Percentiles rank a stretch among this genome's conserved stretches.
Evolutionary conservation across 2,888 invertebrate genomes (phyloP).

Genomic region (Carabus problematicus): DNA sequence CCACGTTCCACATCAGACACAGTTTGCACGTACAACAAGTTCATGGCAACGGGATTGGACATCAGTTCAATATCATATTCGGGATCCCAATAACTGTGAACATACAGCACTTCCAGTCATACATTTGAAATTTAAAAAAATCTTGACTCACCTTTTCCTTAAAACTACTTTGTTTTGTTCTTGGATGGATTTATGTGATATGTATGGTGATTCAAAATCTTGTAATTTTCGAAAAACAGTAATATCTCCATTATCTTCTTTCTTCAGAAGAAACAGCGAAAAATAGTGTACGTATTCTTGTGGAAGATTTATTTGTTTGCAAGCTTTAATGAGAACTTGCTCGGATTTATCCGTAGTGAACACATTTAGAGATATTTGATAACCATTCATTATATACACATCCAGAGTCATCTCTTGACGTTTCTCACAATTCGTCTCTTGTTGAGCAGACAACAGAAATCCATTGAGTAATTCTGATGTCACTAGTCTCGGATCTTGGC

Average conservation of each 20-base stretch:
- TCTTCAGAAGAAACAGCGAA: constrained; percentile 85
- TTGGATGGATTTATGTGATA: constrained; percentile 84
- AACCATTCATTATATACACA: constrained; percentile 86
- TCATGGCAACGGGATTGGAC: constrained; percentile 81
- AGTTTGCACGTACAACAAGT: constrained; percentile 87
- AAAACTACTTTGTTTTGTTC: constrained; percentile 80
- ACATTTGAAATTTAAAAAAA: background rate
- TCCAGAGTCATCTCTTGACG: constrained; percentile 78
- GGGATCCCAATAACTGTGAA: constrained; percentile 85
- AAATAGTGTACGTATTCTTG: constrained; percentile 86
- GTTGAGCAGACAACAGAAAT: constrained; percentile 90
- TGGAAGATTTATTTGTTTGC: constrained; percentile 80
- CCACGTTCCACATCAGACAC: constrained; percentile 85
- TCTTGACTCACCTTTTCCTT: constrained; percentile 75
- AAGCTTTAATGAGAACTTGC: constrained; percentile 81
- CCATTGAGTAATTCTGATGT: constrained; percentile 82
- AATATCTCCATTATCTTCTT: constrained; percentile 73
- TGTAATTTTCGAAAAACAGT: constrained; percentile 87
- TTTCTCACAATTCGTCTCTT: constrained; percentile 78
- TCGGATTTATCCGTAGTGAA: constrained; percentile 85
- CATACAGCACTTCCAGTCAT: constrained; percentile 10
- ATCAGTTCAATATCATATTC: constrained; percentile 83
- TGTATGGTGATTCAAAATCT: constrained; percentile 96
- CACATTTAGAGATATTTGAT: constrained; percentile 81
- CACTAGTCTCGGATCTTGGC: constrained; percentile 83